Base-by-base conservation (phyloP, 2,797 vertebrate species). In the Streptopelia turtur region DNA sequence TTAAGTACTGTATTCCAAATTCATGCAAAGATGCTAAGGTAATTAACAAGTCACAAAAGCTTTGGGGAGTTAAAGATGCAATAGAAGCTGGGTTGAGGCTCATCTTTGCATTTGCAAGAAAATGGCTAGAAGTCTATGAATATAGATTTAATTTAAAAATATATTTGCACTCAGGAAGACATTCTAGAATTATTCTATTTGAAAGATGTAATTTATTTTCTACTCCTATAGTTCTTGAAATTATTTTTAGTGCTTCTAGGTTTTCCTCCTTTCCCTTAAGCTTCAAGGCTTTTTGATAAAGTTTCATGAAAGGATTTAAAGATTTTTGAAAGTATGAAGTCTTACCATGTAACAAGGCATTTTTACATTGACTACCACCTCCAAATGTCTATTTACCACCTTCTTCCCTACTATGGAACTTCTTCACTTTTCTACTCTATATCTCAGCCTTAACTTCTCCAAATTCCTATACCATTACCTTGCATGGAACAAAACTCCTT, bases 1-100 rank as follows among this genome's bases (percentile, higher is more conserved):
- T 94, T 97, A 95, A 93, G 56, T 50, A 16, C 60, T 74, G 24
- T 64, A 93, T 94, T 96, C 56, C 31, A 91, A 97, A 88, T 33
- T 52, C 87, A 94, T 79, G 61, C 57, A 94, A 91, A 91, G 85
- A 94, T 87, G 87, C 87, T 49, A 76, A 88, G 43, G 52, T 93
- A 95, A 96, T 94, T 95, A 94, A 96, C 59, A 72, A 80, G 74
- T 33, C 63, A 91, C 66, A 91, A 95, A 94, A 91, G 87, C 91
- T 94, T 83, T 66, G 33, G 80, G 69, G 74, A 94, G 23, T 82
- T 94, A 55, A 87, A 76, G 68, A 83, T 37, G 41, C 35, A 93
- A 79, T 9, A 82, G 77, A 8, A 91, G 31, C 43, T 65, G 9
- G 5, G 60, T 21, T 69, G 69, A 91, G 85, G 56, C 7, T 76